phyloP scores from a whole-genome alignment of 2,888 invertebrate genomes.

The Hyalella azteca region DNA sequence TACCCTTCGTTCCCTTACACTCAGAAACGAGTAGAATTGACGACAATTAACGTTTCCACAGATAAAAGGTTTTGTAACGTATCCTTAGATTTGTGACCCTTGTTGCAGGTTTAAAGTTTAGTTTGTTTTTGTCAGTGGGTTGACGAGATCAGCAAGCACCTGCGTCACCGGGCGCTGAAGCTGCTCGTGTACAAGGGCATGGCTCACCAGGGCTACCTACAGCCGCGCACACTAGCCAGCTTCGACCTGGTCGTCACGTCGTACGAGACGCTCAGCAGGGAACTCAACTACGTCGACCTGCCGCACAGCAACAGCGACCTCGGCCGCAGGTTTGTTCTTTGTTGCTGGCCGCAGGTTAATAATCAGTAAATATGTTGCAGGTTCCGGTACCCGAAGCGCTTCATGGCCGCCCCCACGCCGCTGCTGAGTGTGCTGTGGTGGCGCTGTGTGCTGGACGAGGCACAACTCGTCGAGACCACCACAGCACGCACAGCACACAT shows the following conservation, averaged over 20 bases:
- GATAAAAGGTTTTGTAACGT: neutral
- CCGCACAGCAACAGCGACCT: slow-evolving; percentile 65
- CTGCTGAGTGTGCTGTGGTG: slow-evolving; percentile 76
- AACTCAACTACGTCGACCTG: slow-evolving; percentile 70
- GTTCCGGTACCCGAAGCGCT: slow-evolving; percentile 70
- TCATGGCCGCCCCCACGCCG: slow-evolving; percentile 71
- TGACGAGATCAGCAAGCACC: slow-evolving; percentile 73
- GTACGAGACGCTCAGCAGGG: slow-evolving; percentile 71
- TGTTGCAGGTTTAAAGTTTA: neutral
- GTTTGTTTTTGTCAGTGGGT: slow-evolving; percentile 73
- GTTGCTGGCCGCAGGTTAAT: too few relatives aligned
- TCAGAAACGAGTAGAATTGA: too few relatives aligned
- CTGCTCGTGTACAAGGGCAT: slow-evolving; percentile 66
- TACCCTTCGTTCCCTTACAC: too few relatives aligned
- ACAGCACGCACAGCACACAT: slow-evolving; percentile 70
- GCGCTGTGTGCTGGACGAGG: slow-evolving; percentile 80
- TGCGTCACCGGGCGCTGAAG: slow-evolving; percentile 64
- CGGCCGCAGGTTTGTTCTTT: slow-evolving; percentile 56
- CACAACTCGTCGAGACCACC: slow-evolving; percentile 76
- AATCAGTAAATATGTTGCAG: too few relatives aligned
- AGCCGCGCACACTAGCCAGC: slow-evolving; percentile 70
- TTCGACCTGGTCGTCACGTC: slow-evolving; percentile 78
- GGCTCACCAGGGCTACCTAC: slow-evolving; percentile 67
- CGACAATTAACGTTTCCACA: neutral
- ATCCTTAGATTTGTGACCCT: neutral